phyloP scores from a whole-genome alignment of 2,113 vertebrate genomes.

The rabbit (Oryctolagus cuniculus) region mOryCun1.1 NC_091443.1:69105501-69106000 shows the following conservation, averaged over 20 bases:
- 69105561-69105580: neutral
- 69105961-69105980: conserved; percentile 31
- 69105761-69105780: neutral
- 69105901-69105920: neutral
- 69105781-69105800: neutral
- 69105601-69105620: neutral
- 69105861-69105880: neutral
- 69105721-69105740: neutral
- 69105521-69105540: neutral
- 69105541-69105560: neutral
- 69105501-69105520: neutral
- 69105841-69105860: neutral
- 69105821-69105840: neutral
- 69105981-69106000: neutral
- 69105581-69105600: fast-evolving
- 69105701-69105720: neutral
- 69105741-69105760: neutral
- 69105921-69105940: neutral
- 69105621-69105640: neutral
- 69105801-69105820: neutral
- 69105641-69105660: neutral
- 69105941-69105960: neutral
- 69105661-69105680: neutral
- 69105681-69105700: neutral
- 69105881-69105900: neutral